Conservation (phyloP, 2,888 invertebrate genomes). For the Mylabris sibirica region DNA sequence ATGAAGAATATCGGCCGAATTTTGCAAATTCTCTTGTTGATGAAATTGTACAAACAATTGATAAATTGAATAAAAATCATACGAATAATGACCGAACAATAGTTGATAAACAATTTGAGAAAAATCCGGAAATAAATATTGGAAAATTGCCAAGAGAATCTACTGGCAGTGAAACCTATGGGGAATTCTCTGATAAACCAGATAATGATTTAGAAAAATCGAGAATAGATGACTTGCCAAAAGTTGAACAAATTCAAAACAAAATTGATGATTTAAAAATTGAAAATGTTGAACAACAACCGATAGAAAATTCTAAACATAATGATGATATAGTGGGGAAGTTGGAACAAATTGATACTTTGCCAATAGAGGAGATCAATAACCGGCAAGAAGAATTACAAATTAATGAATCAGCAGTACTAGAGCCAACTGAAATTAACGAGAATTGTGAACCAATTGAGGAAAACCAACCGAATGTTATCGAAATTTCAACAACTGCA, state of each 20-base stretch:
- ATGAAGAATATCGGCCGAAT: conserved; percentile 34
- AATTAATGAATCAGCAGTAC: not conserved
- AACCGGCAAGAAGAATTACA: not conserved
- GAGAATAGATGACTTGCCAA: not conserved
- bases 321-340: not conserved
- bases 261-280: not conserved
- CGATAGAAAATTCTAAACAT: too few relatives aligned
- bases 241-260: not conserved
- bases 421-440: not conserved
- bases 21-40: conserved; percentile 48
- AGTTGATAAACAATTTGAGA: not conserved
- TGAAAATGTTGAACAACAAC: not conserved
- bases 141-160: not conserved
- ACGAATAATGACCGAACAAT: conserved; percentile 17
- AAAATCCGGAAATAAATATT: not conserved
- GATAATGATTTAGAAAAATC: not conserved
- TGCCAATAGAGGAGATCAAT: not conserved
- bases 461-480: not conserved
- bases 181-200: not conserved
- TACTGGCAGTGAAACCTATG: conserved; percentile 8
- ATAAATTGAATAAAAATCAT: conserved; percentile 34
- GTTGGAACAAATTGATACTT: not conserved
- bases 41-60: conserved; percentile 51
- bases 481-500: not conserved
- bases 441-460: not conserved